Evolutionary conservation across 2,888 invertebrate genomes (phyloP).

Genomic region (Tenthredo notha): DNA sequence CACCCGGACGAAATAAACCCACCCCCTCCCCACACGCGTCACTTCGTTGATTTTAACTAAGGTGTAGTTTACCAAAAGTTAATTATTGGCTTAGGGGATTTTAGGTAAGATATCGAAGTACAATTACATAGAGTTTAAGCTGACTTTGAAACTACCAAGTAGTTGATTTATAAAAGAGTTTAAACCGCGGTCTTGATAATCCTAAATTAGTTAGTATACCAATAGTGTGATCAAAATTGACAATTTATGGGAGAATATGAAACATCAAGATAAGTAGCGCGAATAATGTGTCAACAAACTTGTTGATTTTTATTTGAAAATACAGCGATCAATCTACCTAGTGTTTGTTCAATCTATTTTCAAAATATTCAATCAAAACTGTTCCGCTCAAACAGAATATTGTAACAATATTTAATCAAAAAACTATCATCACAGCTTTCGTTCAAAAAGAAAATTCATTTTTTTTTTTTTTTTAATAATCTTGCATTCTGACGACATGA

Average conservation of each 20-base stretch:
- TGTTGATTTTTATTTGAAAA: background rate
- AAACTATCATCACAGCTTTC: background rate
- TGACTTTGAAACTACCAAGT: constrained; percentile 41
- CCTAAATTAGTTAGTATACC: constrained; percentile 17
- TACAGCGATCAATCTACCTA: background rate
- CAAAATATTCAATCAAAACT: background rate
- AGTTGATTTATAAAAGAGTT: constrained; percentile 38
- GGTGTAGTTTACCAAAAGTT: constrained; percentile 26
- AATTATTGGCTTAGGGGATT: constrained; percentile 52
- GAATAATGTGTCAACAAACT: background rate
- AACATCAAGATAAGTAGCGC: background rate
- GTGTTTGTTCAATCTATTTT: background rate
- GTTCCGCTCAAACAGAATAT: background rate
- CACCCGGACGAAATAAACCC: background rate
- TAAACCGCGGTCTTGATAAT: background rate
- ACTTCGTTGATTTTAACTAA: background rate
- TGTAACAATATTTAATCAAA: background rate
- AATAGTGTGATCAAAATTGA: background rate
- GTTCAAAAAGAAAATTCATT: background rate
- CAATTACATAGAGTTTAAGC: constrained; percentile 40
- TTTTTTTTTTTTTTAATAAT: background rate
- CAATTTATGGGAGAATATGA: background rate
- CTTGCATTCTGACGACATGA: background rate
- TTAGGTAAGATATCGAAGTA: constrained; percentile 37
- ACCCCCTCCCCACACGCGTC: background rate